Conservation (phyloP, 2,888 invertebrate genomes). For the Callimorpha dominula region DNA sequence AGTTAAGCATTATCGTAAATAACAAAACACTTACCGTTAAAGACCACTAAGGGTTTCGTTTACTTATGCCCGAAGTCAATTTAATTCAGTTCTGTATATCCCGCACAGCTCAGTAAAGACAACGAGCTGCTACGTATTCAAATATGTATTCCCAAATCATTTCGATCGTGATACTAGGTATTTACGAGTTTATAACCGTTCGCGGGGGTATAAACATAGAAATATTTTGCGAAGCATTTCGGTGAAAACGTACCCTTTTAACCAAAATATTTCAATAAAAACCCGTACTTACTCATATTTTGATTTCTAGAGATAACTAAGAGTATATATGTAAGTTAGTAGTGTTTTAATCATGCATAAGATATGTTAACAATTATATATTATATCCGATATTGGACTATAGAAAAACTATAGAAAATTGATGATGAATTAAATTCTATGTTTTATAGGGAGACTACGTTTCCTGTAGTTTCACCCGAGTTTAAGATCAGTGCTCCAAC, state of each 20-base stretch:
- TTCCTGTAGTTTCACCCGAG: no score
- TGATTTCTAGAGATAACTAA: no score
- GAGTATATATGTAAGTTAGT: no score
- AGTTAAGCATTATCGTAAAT: not conserved
- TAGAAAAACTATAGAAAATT: no score
- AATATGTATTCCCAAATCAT: slow-evolving; percentile 35
- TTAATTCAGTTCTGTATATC: slow-evolving; percentile 21
- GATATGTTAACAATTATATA: no score
- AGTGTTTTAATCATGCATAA: no score
- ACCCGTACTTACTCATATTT: no score
- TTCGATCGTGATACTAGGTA: slow-evolving; percentile 27
- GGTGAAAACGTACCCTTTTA: not conserved
- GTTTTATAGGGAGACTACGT: no score
- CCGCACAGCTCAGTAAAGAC: slow-evolving; percentile 29
- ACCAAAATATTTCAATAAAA: no score
- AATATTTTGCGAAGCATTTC: slow-evolving; percentile 27
- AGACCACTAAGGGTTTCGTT: not conserved
- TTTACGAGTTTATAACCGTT: slow-evolving; percentile 29
- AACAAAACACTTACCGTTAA: not conserved
- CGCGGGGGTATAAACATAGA: slow-evolving; percentile 13
- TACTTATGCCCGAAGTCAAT: slow-evolving; percentile 29
- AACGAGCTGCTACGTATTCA: slow-evolving; percentile 28
- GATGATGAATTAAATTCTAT: no score
- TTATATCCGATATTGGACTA: no score
- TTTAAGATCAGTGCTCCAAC: no score